Evolutionary conservation across 2,888 invertebrate genomes (phyloP).

Genomic region (Empis livida): DNA sequence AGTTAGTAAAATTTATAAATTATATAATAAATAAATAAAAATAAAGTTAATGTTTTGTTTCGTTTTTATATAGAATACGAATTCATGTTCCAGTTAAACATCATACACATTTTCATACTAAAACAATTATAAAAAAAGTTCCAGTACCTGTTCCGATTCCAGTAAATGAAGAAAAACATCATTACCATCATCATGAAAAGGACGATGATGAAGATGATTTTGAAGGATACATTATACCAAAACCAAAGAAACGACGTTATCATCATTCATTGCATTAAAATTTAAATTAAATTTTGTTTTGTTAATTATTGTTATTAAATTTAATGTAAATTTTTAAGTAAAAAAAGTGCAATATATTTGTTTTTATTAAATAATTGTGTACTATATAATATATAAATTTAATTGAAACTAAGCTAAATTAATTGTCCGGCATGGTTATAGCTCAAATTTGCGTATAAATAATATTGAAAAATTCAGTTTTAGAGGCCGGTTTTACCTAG

Average conservation of each 20-base stretch:
- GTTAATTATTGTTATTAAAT: no score
- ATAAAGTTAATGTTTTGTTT: no score
- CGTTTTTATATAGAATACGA: slow-evolving; percentile 22
- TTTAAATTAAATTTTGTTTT: no score
- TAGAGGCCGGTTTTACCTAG: no score
- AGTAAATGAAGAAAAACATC: slow-evolving; percentile 28
- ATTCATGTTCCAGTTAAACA: slow-evolving; percentile 36
- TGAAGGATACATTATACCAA: slow-evolving; percentile 23
- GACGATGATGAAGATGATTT: slow-evolving; percentile 26
- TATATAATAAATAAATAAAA: not conserved
- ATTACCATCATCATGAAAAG: slow-evolving; percentile 21
- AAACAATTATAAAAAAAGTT: slow-evolving; percentile 34
- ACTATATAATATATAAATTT: no score
- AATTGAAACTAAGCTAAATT: no score
- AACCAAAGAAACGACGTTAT: slow-evolving; percentile 25
- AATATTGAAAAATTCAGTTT: no score
- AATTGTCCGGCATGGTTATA: no score
- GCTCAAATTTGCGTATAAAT: no score
- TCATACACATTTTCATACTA: slow-evolving; percentile 36
- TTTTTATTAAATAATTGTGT: no score
- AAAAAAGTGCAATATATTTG: no score
- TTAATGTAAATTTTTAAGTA: no score
- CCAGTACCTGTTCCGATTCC: slow-evolving; percentile 33
- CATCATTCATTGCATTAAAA: slow-evolving; percentile 24
- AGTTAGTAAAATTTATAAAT: slow-evolving; percentile 22